Conservation (phyloP, 2,113 vertebrate genomes). For the Embiotoca jacksoni region DNA sequence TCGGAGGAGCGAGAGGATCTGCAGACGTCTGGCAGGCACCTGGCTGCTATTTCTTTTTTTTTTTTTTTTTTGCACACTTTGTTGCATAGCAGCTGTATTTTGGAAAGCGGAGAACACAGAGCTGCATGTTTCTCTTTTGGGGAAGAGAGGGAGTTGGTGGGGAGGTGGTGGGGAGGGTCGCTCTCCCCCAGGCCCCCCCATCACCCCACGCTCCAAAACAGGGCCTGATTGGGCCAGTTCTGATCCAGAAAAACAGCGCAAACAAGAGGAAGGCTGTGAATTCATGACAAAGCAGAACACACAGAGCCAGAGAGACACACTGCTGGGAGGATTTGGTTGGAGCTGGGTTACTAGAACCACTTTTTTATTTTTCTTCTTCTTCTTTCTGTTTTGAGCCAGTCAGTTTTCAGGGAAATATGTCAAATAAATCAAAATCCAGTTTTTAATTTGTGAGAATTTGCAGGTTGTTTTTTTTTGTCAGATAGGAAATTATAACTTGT, state of each 20-base stretch:
- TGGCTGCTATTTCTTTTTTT: constrained; percentile 55
- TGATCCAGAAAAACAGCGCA: constrained; percentile 59
- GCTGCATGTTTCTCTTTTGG: constrained; percentile 76
- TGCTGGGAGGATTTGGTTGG: constrained; percentile 39
- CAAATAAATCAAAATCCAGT: too few relatives aligned
- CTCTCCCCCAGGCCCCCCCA: constrained; percentile 15
- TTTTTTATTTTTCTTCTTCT: neutral
- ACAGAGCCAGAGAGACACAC: constrained; percentile 37
- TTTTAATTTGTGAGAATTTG: too few relatives aligned
- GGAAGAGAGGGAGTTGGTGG: neutral
- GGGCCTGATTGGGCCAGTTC: constrained; percentile 65
- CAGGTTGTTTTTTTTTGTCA: too few relatives aligned
- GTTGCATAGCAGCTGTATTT: constrained; percentile 88
- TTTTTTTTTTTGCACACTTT: constrained; percentile 75
- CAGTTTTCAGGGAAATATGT: too few relatives aligned
- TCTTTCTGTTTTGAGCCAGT: too few relatives aligned
- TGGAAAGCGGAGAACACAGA: constrained; percentile 81
- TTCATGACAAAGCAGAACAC: constrained; percentile 74
- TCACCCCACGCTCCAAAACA: constrained; percentile 53
- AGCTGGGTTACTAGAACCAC: constrained; percentile 28
- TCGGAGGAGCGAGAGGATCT: constrained; percentile 30
- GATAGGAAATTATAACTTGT: too few relatives aligned
- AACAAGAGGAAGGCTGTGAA: constrained; percentile 73
- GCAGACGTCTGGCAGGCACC: constrained; percentile 76
- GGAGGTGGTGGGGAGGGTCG: constrained; percentile 35